These are phyloP conservation scores for Oreochromis spilurus DNA, from an alignment of 2,113 vertebrate species.

Conservation along the genomic window DNA sequence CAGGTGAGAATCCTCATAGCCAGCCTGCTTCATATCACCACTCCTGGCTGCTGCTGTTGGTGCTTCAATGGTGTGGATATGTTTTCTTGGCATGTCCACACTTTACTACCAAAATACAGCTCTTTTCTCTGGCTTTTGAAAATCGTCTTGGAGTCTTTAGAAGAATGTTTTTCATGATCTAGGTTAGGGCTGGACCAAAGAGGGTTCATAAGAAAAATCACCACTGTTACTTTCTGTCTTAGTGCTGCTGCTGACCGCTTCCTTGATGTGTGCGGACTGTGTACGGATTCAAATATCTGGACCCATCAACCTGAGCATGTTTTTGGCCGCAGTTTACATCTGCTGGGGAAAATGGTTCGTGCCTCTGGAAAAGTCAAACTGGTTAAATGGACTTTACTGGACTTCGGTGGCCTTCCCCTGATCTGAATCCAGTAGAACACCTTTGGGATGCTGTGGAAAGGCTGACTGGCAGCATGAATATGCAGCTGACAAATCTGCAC, in stretches of 20 bases:
- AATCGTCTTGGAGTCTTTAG: not conserved
- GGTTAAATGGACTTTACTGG: not conserved
- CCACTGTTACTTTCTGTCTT: not conserved
- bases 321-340: not conserved
- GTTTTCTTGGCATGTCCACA: not conserved
- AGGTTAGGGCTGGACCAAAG: not conserved
- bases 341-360: not conserved
- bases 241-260: not conserved
- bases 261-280: not conserved
- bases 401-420: not conserved
- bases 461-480: not conserved
- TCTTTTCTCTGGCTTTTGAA: not conserved
- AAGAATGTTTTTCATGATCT: not conserved
- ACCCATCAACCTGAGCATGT: not conserved
- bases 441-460: not conserved
- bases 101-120: not conserved
- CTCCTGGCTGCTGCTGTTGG: not conserved
- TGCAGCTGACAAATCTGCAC: not conserved
- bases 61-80: not conserved
- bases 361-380: not conserved
- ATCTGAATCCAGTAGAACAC: not conserved
- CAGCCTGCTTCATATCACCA: accelerated
- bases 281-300: not conserved
- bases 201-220: not conserved
- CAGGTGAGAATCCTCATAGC: not conserved